phyloP scores from a whole-genome alignment of 2,888 invertebrate species.

The Phortica okadai region DNA sequence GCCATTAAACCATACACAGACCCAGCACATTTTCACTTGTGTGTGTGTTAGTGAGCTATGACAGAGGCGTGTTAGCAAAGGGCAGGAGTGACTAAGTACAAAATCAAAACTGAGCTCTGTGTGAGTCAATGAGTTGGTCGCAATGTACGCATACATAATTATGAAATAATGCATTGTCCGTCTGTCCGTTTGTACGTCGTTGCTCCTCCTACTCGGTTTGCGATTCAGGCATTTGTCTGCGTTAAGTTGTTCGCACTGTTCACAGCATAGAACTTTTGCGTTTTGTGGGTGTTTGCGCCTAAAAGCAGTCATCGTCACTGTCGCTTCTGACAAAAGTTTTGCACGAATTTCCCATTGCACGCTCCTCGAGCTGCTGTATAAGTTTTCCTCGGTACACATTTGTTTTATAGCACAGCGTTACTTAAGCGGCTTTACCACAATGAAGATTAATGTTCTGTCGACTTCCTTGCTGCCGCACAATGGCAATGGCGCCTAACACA shows the following conservation, averaged over 20 bases:
- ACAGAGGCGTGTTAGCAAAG: too few species aligned
- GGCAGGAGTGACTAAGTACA: slow-evolving; percentile 3
- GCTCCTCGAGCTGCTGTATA: neutral
- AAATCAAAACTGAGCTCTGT: neutral
- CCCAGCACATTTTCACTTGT: too few species aligned
- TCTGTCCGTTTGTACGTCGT: slow-evolving; percentile 25
- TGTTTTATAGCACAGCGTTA: slow-evolving; percentile 45
- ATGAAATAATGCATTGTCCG: slow-evolving; percentile 68
- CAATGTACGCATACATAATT: slow-evolving; percentile 72
- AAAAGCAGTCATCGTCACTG: slow-evolving; percentile 10
- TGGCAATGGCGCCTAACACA: slow-evolving; percentile 2
- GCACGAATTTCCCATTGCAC: neutral
- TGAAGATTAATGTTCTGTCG: slow-evolving; percentile 72
- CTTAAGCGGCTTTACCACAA: slow-evolving; percentile 54
- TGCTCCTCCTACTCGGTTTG: slow-evolving; percentile 57
- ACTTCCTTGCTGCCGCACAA: neutral
- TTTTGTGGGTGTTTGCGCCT: slow-evolving; percentile 1
- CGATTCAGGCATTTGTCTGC: slow-evolving; percentile 60
- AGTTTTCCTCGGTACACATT: slow-evolving; percentile 44
- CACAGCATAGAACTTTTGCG: neutral
- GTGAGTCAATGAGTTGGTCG: slow-evolving; percentile 50
- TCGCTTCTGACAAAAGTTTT: slow-evolving; percentile 5
- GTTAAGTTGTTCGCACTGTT: slow-evolving; percentile 53
- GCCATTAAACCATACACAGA: neutral
- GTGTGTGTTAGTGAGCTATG: neutral